Evolutionary conservation across 2,888 invertebrate species (phyloP), one percentile per base, ranked within the genome.

Genomic region (Drosophila meridiana): DNA sequence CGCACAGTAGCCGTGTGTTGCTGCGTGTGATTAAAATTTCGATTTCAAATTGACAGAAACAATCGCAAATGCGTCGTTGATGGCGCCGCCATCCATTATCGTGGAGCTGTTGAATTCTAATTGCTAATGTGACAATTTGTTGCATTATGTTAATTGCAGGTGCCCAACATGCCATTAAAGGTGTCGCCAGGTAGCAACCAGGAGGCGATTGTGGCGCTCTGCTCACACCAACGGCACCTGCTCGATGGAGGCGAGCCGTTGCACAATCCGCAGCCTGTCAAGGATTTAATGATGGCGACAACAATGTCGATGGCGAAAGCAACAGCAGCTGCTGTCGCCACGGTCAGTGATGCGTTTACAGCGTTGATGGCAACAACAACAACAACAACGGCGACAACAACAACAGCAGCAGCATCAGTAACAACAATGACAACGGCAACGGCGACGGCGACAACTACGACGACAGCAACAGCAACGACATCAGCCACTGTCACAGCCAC

Each of bases 91-190:
- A 68, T 76, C 60, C 61, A 77, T 79, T 77, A 73, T 68, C 57
- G 60, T 32, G 30, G 42, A 26, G 48, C 50, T 60, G 53, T 69
- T 71, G 40, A 69, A 65, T 75, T 69, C 53, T 47, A 70, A 73
- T 78, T 62, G 53, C 48, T 66, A 76, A 76, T 75, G 56, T 69
- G 47, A 7, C 64, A 77, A 78, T 83, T 82, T 64, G 62, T 61
- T 79, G 69, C 63, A 56, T 77, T 73, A 58, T 57, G 59, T 64
- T 65, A 74, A 76, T 82, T 91, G 47, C 90, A 93, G 93, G 92
- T 93, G 92, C 93, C 93, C 91, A 93, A 93, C 83, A 90, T 91
- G 88, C 91, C 90, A 83, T 82, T 93, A 81, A 91, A 92, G 75
- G 53, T 72, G 72, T 43, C 75, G 26, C 43, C 68, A 13, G 64